Evolutionary conservation across 2,797 vertebrate species (phyloP).

Genomic region (Danio aesculapii): DNA sequence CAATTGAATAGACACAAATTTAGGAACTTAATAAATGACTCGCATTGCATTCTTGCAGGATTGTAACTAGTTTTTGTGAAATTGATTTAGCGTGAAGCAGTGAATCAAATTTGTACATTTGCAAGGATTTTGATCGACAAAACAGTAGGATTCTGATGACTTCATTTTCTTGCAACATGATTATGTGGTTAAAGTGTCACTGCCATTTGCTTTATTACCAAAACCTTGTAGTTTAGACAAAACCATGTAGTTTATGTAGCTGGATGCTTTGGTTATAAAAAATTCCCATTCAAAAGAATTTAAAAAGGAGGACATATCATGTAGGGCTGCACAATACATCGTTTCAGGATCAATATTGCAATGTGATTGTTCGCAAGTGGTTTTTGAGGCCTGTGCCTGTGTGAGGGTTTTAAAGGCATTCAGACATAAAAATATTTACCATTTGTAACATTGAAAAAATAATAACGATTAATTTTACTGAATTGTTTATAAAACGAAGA

Average conservation of each 20-base stretch:
- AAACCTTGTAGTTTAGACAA: not conserved
- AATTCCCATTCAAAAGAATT: not conserved
- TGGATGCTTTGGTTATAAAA: not conserved
- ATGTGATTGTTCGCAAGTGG: no score
- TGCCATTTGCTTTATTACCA: not conserved
- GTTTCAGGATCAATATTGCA: no score
- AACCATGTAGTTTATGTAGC: no score
- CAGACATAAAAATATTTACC: no score
- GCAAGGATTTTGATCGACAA: conserved; percentile 11
- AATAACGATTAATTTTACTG: no score
- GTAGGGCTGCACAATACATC: no score
- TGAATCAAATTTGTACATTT: not conserved
- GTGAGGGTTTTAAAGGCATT: no score
- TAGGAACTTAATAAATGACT: conserved; percentile 1
- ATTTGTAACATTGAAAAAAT: no score
- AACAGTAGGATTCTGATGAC: not conserved
- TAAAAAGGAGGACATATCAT: no score
- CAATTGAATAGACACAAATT: not conserved
- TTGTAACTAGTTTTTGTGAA: conserved; percentile 11
- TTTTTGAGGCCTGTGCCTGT: no score
- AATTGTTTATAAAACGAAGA: no score
- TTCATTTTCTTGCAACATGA: not conserved
- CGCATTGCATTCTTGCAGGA: not conserved
- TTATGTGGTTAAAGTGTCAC: not conserved
- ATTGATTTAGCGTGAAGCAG: not conserved